Percentiles rank a stretch among this genome's conserved stretches.
phyloP scores from a whole-genome alignment of 2,113 vertebrate genomes.

The Orthonyx spaldingii region DNA sequence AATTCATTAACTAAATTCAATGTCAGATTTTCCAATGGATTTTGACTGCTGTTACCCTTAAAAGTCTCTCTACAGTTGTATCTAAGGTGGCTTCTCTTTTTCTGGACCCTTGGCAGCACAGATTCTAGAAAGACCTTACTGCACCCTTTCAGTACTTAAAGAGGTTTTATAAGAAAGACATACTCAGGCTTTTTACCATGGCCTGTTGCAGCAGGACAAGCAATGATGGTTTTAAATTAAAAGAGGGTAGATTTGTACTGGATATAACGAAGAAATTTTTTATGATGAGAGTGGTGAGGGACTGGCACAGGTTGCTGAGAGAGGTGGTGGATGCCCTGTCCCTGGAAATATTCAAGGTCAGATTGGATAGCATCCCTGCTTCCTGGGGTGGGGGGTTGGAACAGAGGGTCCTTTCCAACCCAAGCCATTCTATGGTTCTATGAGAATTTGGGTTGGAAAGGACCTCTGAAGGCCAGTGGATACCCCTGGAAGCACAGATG shows the following conservation, averaged over 20 bases:
- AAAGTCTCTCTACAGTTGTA: not conserved
- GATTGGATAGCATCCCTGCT: not conserved
- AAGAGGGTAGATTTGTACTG: not conserved
- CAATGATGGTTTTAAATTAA: not conserved
- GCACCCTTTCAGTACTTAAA: not conserved
- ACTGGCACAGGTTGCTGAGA: not conserved
- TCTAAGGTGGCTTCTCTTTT: not conserved
- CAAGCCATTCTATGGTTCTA: not conserved
- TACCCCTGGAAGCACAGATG: not conserved
- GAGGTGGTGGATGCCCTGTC: not conserved
- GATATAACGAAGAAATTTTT: not conserved
- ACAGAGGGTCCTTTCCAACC: not conserved
- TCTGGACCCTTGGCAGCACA: not conserved
- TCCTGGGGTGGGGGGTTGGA: rapidly evolving
- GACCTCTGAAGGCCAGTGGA: not conserved
- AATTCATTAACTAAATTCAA: not conserved
- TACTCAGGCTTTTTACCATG: not conserved
- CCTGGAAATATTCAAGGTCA: not conserved
- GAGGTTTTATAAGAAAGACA: not conserved
- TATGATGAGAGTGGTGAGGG: not conserved
- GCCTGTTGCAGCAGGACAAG: not conserved
- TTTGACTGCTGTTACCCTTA: not conserved
- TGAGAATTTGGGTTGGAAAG: not conserved
- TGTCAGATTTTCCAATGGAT: not conserved
- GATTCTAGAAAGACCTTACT: not conserved